Evolutionary conservation across 2,888 invertebrate genomes (phyloP).

Genomic region (Diabrotica balteata): DNA sequence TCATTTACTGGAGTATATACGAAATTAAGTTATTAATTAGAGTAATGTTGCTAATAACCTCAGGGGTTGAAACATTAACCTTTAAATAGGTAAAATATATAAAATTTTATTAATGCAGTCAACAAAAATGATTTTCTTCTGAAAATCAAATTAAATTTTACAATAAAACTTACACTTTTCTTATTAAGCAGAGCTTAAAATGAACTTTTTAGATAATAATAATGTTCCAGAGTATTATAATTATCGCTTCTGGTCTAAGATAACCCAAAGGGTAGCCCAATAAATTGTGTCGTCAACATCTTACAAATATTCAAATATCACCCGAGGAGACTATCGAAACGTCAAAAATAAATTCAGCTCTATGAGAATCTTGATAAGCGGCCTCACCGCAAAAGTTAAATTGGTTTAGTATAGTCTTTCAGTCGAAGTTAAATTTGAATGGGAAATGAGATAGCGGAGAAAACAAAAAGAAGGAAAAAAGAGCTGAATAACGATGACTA

Average conservation of each 20-base stretch:
- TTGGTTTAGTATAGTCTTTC: constrained; percentile 42
- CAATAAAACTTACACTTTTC: too few species aligned
- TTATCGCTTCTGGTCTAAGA: neutral
- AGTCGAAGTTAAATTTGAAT: constrained; percentile 37
- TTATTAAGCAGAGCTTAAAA: too few species aligned
- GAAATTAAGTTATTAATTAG: too few species aligned
- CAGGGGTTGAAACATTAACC: too few species aligned
- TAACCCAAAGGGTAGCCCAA: neutral
- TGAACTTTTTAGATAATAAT: neutral
- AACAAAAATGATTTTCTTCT: too few species aligned
- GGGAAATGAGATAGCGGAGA: constrained; percentile 35
- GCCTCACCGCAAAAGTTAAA: constrained; percentile 41
- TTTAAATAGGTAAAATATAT: too few species aligned
- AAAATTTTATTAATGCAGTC: too few species aligned
- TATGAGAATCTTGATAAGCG: constrained; percentile 39
- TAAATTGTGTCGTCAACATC: constrained; percentile 11
- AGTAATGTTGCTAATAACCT: too few species aligned
- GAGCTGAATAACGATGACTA: constrained; percentile 41
- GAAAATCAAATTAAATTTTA: too few species aligned
- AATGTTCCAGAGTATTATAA: neutral
- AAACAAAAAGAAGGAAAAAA: constrained; percentile 38
- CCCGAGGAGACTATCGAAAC: constrained; percentile 16
- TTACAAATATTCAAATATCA: constrained; percentile 13
- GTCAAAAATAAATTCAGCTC: constrained; percentile 31
- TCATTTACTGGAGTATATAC: too few species aligned